These are phyloP conservation scores for Tanypteryx hageni DNA, from an alignment of 2,888 invertebrate genomes.

Conservation along the genomic window DNA sequence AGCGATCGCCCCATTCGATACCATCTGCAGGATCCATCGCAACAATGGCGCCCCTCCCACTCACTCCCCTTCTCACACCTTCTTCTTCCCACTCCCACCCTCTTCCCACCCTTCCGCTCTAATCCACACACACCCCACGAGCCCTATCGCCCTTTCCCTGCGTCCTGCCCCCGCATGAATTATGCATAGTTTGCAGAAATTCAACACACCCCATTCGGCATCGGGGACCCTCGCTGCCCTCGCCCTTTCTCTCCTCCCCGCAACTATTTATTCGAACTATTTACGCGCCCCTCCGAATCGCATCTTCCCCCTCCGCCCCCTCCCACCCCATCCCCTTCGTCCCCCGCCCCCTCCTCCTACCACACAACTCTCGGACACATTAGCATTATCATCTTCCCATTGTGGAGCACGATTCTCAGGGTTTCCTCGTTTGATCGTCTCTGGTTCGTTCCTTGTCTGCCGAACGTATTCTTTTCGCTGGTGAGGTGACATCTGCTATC, in stretches of 20 bases:
- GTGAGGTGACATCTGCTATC: neutral
- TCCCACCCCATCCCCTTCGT: neutral
- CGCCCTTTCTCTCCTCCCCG: neutral
- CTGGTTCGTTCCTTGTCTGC: neutral
- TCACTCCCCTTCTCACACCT: neutral
- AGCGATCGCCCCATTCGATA: neutral
- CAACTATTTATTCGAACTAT: neutral
- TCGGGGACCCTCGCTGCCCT: neutral
- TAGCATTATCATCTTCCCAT: constrained; percentile 64
- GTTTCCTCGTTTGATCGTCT: neutral
- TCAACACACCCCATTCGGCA: constrained; percentile 7
- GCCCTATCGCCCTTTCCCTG: neutral
- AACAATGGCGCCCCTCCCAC: constrained; percentile 2
- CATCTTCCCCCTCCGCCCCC: neutral
- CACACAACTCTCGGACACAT: neutral
- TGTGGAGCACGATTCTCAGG: constrained; percentile 45
- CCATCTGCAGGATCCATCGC: constrained; percentile 59
- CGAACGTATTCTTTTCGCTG: neutral
- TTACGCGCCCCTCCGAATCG: constrained; percentile 3
- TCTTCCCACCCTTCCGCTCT: neutral
- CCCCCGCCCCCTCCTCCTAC: neutral
- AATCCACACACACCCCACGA: constrained; percentile 2
- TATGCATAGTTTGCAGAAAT: constrained; percentile 63
- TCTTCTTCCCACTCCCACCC: neutral
- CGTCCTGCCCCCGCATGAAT: constrained; percentile 41